Base-by-base conservation (phyloP, 1,140 invertebrate genomes). In the Pseudachorutes palmiensis region DNA sequence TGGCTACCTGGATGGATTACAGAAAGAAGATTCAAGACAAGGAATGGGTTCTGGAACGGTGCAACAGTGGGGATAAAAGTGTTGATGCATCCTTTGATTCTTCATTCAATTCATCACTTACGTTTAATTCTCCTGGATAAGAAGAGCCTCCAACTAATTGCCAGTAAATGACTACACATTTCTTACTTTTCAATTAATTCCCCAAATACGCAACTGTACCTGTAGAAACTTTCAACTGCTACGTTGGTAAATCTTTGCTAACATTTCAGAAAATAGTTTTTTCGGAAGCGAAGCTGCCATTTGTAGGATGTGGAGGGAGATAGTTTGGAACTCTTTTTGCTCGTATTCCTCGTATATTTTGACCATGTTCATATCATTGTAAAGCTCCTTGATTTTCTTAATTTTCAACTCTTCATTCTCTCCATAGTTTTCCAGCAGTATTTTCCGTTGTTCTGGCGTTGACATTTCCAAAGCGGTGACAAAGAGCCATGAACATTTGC, bases 401-500 rank as follows among this genome's bases (percentile, higher is more conserved):
- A 91, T 83, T 74, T 88, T 86, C 59, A 84, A 82, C 2, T 81
- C 79, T 73, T 93, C 87, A 9, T 82, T 74, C 30, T 79, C 78
- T 1, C 90, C 92, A 77, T 95, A 97, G 76, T 88, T 63, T 63
- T 28, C 61, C 31, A 36, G 30, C 14, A 63, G 36, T 24, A 36
- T 16, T 12, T 36, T 32, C 22, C 33, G 61, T 76, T 97, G 93
- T 29, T 84, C 80, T 0, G 83, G 78, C 72, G 83, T 86, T 36
- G 86, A 89, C 67, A 86, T 83, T 77, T 92, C 87, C 61, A 98
- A 79, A 24, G 94, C 93, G 22, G 92, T 87, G 19, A 95, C 90
- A 19, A 90, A 85, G 26, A 98, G 80, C 96, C 96, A 98, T 0
- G 92, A 87, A 79, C 96, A 98, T 82, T 98, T 98, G 31, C 92